Percentiles rank a stretch among this genome's conserved stretches.
Conservation (phyloP, 2,888 invertebrate species). For the Machimus atricapillus region DNA sequence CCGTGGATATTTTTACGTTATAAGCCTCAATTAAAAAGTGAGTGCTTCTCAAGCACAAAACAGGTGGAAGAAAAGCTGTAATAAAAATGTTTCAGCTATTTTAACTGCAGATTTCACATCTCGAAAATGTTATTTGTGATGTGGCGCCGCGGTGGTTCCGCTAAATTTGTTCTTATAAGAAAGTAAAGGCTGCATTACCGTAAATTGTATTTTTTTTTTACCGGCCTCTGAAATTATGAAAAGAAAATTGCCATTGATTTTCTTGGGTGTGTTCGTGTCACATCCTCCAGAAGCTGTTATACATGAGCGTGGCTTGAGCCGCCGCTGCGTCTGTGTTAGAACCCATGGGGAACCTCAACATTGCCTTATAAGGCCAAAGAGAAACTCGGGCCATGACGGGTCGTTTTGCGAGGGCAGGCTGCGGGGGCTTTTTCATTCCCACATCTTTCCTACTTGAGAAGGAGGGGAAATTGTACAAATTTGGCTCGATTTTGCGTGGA, state of each 20-base stretch:
- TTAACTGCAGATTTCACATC: background rate
- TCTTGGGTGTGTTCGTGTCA: background rate
- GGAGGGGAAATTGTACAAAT: background rate
- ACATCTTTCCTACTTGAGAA: background rate
- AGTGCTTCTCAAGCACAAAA: background rate
- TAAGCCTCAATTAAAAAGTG: background rate
- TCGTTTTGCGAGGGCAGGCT: background rate
- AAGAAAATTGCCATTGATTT: background rate
- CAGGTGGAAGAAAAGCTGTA: background rate
- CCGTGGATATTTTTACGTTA: background rate
- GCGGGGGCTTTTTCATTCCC: background rate
- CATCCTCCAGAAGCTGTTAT: background rate
- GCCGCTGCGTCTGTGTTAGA: background rate
- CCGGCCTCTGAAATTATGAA: background rate
- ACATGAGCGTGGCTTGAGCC: background rate
- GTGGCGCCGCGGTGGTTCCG: no score
- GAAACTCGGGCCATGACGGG: background rate
- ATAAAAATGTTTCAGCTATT: background rate
- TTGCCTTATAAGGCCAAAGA: conserved; percentile 47
- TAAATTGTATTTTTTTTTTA: background rate
- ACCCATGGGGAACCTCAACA: conserved; percentile 1
- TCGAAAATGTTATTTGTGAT: background rate
- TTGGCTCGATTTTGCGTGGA: background rate
- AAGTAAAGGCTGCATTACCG: background rate
- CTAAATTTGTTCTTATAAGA: background rate